These are phyloP conservation scores for Erynnis tages DNA, from an alignment of 2,888 invertebrate species.

Conservation along the genomic window DNA sequence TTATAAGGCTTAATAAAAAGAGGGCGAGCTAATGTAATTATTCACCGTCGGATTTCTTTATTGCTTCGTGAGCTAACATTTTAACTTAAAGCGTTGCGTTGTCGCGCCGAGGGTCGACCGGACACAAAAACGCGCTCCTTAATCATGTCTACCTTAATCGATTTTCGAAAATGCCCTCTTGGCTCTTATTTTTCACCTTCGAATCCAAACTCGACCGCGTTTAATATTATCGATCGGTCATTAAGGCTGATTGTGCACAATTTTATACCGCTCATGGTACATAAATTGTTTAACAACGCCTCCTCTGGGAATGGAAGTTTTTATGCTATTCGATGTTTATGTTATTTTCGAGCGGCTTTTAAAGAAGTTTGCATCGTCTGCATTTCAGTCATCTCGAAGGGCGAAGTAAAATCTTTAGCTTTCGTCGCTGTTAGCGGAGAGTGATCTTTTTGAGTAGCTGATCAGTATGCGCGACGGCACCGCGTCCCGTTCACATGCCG, in stretches of 20 bases:
- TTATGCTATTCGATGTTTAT: neutral
- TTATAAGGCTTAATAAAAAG: slow-evolving; percentile 56
- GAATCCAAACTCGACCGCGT: slow-evolving; percentile 44
- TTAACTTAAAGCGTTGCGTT: slow-evolving; percentile 51
- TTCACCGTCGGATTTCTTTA: slow-evolving; percentile 69
- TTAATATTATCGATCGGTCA: slow-evolving; percentile 59
- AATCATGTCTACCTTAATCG: slow-evolving; percentile 75
- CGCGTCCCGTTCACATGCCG: slow-evolving; percentile 43
- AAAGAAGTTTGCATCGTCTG: neutral
- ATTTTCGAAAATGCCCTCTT: slow-evolving; percentile 62
- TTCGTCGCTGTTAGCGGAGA: neutral
- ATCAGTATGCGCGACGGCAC: slow-evolving; percentile 60
- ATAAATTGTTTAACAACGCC: slow-evolving; percentile 12
- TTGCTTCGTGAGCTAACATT: slow-evolving; percentile 66
- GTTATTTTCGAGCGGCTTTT: slow-evolving; percentile 24
- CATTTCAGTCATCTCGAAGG: neutral
- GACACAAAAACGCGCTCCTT: slow-evolving; percentile 57
- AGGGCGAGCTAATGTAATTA: slow-evolving; percentile 61
- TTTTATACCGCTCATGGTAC: slow-evolving; percentile 37
- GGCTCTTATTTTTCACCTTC: slow-evolving; percentile 62
- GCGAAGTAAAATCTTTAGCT: neutral
- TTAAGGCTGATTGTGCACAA: slow-evolving; percentile 61
- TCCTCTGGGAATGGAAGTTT: neutral
- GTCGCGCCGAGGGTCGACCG: slow-evolving; percentile 36
- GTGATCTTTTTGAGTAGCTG: neutral